A percentile compares a stretch with the other conserved stretches of the same genome.
Evolutionary conservation across 2,888 invertebrate species (phyloP).

Genomic region (Alentia gelatinosa): DNA sequence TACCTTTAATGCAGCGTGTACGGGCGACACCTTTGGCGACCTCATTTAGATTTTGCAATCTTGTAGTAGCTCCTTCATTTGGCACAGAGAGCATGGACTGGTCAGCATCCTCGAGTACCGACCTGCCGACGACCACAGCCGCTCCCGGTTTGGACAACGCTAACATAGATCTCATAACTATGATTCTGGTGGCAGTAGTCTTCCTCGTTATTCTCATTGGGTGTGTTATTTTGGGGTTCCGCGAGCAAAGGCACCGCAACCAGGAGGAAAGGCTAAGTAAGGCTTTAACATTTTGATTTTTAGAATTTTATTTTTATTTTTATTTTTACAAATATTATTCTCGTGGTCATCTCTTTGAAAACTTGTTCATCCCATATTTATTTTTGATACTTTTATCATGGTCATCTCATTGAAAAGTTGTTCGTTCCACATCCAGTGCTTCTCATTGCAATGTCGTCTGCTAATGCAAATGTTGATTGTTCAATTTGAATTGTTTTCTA

Average conservation of each 20-base stretch:
- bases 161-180: conserved; percentile 6
- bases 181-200: conserved; percentile 7
- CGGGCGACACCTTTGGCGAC: too few relatives aligned
- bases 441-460: too few relatives aligned
- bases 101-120: not conserved
- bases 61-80: not conserved
- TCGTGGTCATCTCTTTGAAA: not conserved
- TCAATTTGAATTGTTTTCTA: too few relatives aligned
- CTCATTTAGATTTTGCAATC: too few relatives aligned
- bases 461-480: too few relatives aligned
- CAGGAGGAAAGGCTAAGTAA: not conserved
- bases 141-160: not conserved
- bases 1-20: too few relatives aligned
- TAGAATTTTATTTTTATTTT: not conserved
- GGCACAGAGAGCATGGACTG: too few relatives aligned
- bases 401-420: not conserved
- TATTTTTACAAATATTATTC: not conserved
- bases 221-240: conserved; percentile 31
- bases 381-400: not conserved
- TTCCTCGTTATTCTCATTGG: conserved; percentile 39
- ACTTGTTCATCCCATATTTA: not conserved
- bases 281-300: not conserved
- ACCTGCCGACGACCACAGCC: not conserved
- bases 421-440: too few relatives aligned
- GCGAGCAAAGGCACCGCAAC: conserved; percentile 10